Evolutionary conservation across 2,113 vertebrate genomes (phyloP), one percentile per base, ranked within the genome.

Genomic region (Ciconia boyciana): DNA sequence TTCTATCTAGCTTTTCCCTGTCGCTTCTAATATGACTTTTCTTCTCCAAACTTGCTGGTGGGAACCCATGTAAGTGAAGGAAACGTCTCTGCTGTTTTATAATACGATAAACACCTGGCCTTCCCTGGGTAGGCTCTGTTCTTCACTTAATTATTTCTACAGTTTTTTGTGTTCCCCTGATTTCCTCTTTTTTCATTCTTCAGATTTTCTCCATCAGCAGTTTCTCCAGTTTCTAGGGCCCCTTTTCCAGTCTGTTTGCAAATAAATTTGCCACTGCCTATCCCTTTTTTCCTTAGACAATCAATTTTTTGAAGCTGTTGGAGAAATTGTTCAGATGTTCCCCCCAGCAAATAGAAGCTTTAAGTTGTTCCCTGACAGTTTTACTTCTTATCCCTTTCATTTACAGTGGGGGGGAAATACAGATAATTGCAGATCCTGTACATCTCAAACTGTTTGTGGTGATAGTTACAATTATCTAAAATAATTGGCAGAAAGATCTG

Each of bases 391-490:
- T 83, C 55, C 94, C 62, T 96, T 94, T 90, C 88, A 93, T 76
- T 83, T 91, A 21, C 70, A 48, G 91, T 79, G 89, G 32, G 65
- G 51, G 54, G 32, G 66, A 28, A 82, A 74, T 36, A 58, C 71
- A 91, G 94, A 91, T 94, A 96, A 91, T 85, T 96, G 94, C 91
- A 92, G 83, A 87, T 92, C 60, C 90, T 41, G 26, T 34, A 25
- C 87, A 72, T 87, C 76, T 95, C 94, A 83, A 83, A 90, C 91
- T 90, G 69, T 90, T 95, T 79, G 77, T 87, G 66, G 78, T 86
- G 94, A 84, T 95, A 95, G 81, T 97, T 86, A 87, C 76, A 94
- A 87, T 94, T 96, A 95, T 85, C 93, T 83, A 69, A 95, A 96
- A 96, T 94, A 93, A 96, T 93, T 87, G 79, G 62, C 84, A 90